Base-by-base conservation (phyloP, 2,888 invertebrate species). In the Cephus pulcher region DNA sequence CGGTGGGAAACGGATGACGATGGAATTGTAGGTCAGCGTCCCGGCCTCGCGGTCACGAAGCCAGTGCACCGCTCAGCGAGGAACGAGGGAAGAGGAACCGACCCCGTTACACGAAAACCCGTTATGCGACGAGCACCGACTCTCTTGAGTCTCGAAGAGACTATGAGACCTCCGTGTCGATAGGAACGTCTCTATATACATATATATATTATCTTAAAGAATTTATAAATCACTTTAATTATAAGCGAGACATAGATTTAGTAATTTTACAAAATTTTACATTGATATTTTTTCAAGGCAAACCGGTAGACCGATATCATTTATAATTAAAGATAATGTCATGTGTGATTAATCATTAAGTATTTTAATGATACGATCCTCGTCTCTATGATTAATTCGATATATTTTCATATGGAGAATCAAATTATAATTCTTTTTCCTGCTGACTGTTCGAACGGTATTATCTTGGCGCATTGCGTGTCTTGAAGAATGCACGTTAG, bases 21-120 rank as follows among this genome's bases (percentile, higher is more conserved):
- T 77, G 86, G 83, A 84, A 89, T 91, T 91, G 89, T 90, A 89
- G 90, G 91, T 90, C 91, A 90, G 86, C 89, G 90, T 89, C 87
- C 88, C 87, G 86, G 88, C 88, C 86, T 88, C 84, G 85, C 87
- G 87, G 88, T 89, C 88, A 88, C 85, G 86, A 86, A 88, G 85
- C 86, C 73, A 80, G 76, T 75, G 34, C 71, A 75, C 70, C 75
- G 81, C 83, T 81, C 81, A 80, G 81, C 81, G 76, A 84, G 84
- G 83, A 82, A 82, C 79, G 79, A 86, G 85, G 84, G 84, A 87
- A 86, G 83, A 86, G 83, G 86, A 85, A 86, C 83, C 89, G 89
- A 89, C 89, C 88, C 89, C 90, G 89, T 90, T 90, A 89, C 87
- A 84, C 79, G 82, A 85, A 86, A 86, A 88, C 84, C 89, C 89